phyloP scores from a whole-genome alignment of 2,888 invertebrate species.

The Xanthia togata region DNA sequence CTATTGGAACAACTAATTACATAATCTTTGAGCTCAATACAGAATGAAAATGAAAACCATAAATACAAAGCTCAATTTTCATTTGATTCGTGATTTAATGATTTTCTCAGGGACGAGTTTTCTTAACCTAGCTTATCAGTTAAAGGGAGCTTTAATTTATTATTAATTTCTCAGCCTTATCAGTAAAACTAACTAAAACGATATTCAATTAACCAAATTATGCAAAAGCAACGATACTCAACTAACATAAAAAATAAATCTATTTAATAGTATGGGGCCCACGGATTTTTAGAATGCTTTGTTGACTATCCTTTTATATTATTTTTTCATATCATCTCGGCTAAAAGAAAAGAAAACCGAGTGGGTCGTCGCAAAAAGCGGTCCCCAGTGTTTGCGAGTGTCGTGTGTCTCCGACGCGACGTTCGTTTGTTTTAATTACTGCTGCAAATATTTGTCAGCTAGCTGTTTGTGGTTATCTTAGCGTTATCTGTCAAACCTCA shows the following conservation, averaged over 20 bases:
- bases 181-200: not conserved
- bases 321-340: constrained; percentile 56
- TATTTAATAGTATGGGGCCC: constrained; percentile 26
- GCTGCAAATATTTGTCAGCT: constrained; percentile 87
- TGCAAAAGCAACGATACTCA: not conserved
- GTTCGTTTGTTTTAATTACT: constrained; percentile 85
- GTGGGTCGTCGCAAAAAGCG: constrained; percentile 77
- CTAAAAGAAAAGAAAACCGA: constrained; percentile 69
- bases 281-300: constrained; percentile 45
- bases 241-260: constrained; percentile 23
- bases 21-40: constrained; percentile 34
- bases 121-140: not conserved
- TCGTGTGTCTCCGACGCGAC: constrained; percentile 76
- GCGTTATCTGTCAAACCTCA: constrained; percentile 90
- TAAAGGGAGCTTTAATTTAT: not conserved
- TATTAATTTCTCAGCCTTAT: not conserved
- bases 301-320: constrained; percentile 55
- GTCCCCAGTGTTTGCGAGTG: constrained; percentile 77
- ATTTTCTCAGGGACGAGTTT: not conserved
- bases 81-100: not conserved
- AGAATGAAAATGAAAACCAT: constrained; percentile 31
- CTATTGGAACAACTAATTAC: constrained; percentile 43
- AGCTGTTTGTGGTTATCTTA: constrained; percentile 86
- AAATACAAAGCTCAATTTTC: not conserved
- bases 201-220: constrained; percentile 11